A percentile compares a stretch with the other conserved stretches of the same genome.
These are phyloP conservation scores for Lota lota DNA, from an alignment of 2,113 vertebrate genomes.

Conservation along the genomic window DNA sequence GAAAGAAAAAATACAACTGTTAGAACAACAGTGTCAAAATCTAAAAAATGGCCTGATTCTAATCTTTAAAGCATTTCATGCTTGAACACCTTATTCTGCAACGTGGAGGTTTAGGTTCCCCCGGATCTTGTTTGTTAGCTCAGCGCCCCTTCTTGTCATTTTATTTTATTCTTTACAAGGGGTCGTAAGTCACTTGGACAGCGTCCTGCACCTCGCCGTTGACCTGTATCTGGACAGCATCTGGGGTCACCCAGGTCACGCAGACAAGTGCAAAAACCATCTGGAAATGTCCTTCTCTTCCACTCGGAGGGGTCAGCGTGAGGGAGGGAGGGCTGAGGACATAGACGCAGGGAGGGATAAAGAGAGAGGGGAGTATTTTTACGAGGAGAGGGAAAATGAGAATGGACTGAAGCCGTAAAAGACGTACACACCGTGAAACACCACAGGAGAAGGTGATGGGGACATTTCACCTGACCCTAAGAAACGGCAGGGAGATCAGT, in stretches of 20 bases:
- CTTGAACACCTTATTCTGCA: conserved; percentile 35
- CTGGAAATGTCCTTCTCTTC: conserved; percentile 63
- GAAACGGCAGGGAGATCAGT: too few species aligned
- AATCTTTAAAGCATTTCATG: conserved; percentile 37
- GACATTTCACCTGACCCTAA: background rate
- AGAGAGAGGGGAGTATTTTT: background rate
- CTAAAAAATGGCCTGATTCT: conserved; percentile 30
- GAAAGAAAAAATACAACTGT: too few species aligned
- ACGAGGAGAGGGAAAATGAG: background rate
- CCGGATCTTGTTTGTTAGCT: background rate
- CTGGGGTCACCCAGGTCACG: conserved; percentile 62
- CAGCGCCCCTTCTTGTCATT: conserved; percentile 3
- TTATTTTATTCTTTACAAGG: conserved; percentile 55
- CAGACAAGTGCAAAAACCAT: conserved; percentile 72
- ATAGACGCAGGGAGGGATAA: background rate
- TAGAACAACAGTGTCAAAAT: background rate
- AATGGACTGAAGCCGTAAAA: background rate
- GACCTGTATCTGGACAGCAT: conserved; percentile 78
- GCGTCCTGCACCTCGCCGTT: conserved; percentile 48
- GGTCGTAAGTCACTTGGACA: conserved; percentile 70
- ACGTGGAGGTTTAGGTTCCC: conserved; percentile 45
- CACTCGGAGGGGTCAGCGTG: conserved; percentile 37
- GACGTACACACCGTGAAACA: background rate
- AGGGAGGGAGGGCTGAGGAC: conserved; percentile 2
- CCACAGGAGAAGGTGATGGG: background rate